phyloP scores from a whole-genome alignment of 2,797 vertebrate species.

The Sebastes hubbsi region DNA sequence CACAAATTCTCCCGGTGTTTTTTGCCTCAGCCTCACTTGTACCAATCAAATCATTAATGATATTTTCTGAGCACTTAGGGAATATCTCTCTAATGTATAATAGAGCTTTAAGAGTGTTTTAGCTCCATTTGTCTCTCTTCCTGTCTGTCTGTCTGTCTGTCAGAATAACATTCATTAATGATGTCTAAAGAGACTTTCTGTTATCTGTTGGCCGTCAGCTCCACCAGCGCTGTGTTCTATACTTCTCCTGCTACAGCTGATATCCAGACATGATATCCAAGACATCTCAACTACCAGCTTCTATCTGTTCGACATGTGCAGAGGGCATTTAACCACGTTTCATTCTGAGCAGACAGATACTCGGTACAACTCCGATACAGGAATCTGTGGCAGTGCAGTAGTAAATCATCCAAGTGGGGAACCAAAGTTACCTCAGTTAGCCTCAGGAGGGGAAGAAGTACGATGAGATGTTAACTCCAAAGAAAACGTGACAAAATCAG shows the following conservation, averaged over 20 bases:
- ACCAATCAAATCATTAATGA: background rate
- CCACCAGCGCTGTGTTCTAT: background rate
- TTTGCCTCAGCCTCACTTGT: background rate
- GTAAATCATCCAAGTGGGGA: background rate
- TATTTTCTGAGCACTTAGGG: background rate
- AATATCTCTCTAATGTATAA: background rate
- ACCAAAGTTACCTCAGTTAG: background rate
- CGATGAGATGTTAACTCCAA: background rate
- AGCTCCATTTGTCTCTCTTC: background rate
- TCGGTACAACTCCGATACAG: background rate
- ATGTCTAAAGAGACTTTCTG: background rate
- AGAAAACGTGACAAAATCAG: background rate
- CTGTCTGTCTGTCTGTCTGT: background rate
- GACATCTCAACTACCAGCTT: background rate
- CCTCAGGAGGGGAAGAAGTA: background rate
- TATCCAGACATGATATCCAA: background rate
- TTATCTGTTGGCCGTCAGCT: background rate
- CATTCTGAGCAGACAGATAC: background rate
- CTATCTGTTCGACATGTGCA: background rate
- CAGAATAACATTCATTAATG: background rate
- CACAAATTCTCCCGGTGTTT: no score
- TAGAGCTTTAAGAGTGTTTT: background rate
- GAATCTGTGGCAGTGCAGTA: background rate
- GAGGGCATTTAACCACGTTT: background rate
- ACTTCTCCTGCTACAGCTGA: background rate